Evolutionary conservation across 1,140 invertebrate species (phyloP), one percentile per base, ranked within the genome.

Genomic region (Rhopalosiphum maidis): DNA sequence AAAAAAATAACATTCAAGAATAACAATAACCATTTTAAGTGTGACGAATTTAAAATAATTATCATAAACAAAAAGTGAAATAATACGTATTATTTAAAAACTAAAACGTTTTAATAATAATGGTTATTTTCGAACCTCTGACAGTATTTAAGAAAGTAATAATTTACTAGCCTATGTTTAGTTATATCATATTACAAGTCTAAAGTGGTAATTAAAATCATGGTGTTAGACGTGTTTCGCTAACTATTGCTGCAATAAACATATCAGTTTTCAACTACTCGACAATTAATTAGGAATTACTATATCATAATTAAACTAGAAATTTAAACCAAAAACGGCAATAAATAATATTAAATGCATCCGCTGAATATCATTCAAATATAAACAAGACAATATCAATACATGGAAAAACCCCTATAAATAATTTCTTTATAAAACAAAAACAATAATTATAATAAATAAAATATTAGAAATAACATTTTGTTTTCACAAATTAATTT

Each of bases 221-320:
- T 35, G 87, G n/a, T 88, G 23, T 48, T 8, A 54, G n/a, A 51
- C 46, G 25, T n/a, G 30, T 21, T 48, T n/a, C 41, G 37, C 30
- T 18, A 86, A 46, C 46, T 37, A 25, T 85, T 43, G n/a, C 35
- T 51, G n/a, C 9, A 51, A 22, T 35, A 46, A 30, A 87, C 86
- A 22, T 88, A 88, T 88, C 87, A 54, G 87, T 54, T 88, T 87
- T 88, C 46, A 88, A 54, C n/a, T 35, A 35, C 25, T 48, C n/a
- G 30, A 7, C 46, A 35, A 51, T 51, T 48, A 88, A 87, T 88
- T 88, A 37, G 87, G 9, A 35, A 87, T 22, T 48, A n/a, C 5
- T 48, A 87, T 51, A 48, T 21, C 18, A 77, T 41, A 87, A 87
- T 87, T n/a, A 87, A 87, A 21, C 30, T 87, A 87, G 30, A 87